phyloP scores from a whole-genome alignment of 2,797 vertebrate genomes.

The Fundulus diaphanus region DNA sequence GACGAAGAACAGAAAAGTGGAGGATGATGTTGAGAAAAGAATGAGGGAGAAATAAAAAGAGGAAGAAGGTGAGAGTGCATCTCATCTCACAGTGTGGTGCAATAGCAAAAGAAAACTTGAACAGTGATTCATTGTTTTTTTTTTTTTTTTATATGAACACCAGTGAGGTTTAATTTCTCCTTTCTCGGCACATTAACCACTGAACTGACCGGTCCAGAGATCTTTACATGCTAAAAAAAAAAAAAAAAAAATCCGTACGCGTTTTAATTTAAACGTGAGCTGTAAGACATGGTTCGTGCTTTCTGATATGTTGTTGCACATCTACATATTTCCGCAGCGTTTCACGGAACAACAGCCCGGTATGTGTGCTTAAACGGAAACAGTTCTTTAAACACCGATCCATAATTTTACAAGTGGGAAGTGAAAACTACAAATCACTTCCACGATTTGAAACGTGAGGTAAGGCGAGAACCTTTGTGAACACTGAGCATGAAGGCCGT shows the following conservation, averaged over 20 bases:
- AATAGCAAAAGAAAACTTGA: slow-evolving; percentile 2
- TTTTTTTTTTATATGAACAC: not conserved
- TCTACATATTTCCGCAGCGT: slow-evolving; percentile 11
- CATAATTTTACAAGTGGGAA: not conserved
- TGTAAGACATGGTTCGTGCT: not conserved
- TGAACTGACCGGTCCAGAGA: not conserved
- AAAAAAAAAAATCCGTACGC: not conserved
- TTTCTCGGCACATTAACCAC: not conserved
- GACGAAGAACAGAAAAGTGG: slow-evolving; percentile 14
- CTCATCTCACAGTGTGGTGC: not conserved
- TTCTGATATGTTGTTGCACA: not conserved
- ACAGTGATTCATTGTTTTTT: slow-evolving; percentile 4
- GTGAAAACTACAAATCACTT: slow-evolving; percentile 3
- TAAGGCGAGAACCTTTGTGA: not conserved
- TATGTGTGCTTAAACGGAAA: slow-evolving; percentile 13
- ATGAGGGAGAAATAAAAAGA: slow-evolving; percentile 28
- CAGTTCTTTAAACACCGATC: not conserved
- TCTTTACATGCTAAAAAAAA: not conserved
- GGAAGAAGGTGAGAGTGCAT: slow-evolving; percentile 14
- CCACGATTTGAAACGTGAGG: slow-evolving; percentile 1
- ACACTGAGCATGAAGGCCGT: not conserved
- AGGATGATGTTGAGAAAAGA: not conserved
- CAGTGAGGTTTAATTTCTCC: not conserved
- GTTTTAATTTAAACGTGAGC: not conserved
- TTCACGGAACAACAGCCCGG: not conserved